Percentiles rank a stretch among this genome's conserved stretches.
Evolutionary conservation across 2,888 invertebrate genomes (phyloP).

Genomic region (Ophion ellenae): DNA sequence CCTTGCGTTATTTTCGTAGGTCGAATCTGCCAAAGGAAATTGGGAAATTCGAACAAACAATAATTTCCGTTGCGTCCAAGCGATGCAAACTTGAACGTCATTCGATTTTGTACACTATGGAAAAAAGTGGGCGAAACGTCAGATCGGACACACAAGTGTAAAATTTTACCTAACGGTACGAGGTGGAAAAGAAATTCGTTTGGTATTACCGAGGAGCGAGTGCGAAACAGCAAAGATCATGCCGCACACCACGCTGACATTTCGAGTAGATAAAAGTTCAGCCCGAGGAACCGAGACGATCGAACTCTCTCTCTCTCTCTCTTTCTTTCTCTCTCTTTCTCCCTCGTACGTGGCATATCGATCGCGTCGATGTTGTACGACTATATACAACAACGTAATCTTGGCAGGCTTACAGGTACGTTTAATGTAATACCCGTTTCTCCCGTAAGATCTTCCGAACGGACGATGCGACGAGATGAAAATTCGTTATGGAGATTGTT

Average conservation of each 20-base stretch:
- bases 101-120: too few relatives aligned
- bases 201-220: too few relatives aligned
- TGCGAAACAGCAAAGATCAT: not conserved
- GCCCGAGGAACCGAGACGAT: conserved; percentile 22
- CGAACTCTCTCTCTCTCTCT: not conserved
- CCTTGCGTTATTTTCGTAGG: too few relatives aligned
- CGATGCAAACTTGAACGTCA: too few relatives aligned
- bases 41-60: too few relatives aligned
- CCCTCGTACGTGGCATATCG: conserved; percentile 9
- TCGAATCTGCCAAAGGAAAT: too few relatives aligned
- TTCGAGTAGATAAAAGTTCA: conserved; percentile 31
- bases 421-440: conserved; percentile 16
- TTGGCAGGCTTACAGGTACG: conserved; percentile 2
- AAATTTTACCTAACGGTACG: too few relatives aligned
- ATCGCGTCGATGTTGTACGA: not conserved
- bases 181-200: too few relatives aligned
- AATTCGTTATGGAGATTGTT: conserved; percentile 41
- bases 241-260: too few relatives aligned
- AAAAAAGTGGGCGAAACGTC: too few relatives aligned
- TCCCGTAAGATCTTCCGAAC: not conserved
- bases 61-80: too few relatives aligned
- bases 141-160: too few relatives aligned
- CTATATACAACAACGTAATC: conserved; percentile 17
- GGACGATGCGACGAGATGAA: conserved; percentile 9
- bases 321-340: not conserved